Evolutionary conservation across 2,888 invertebrate species (phyloP), one percentile per base, ranked within the genome.

Genomic region (Volucella zonaria): DNA sequence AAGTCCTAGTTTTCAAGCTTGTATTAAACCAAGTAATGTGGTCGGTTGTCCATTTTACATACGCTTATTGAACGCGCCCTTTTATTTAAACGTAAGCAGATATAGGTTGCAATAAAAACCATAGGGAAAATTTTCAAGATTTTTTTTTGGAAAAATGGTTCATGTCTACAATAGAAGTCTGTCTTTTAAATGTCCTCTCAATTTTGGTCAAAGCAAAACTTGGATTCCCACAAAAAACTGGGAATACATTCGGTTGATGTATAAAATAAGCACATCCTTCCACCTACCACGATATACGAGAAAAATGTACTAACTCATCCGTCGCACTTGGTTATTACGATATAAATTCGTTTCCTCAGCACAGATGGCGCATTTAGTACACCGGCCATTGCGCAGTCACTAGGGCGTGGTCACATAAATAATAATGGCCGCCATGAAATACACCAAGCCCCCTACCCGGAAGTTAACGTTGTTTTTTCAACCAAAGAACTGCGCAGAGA

Each of bases 401-500:
- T 49, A 3, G 86, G 87, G 87, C 58, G 87, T 87, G 87, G 87
- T 75, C 62, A 43, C 0, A 8, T 79, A 87, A 87, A 75, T 51
- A 75, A 87, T 82, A 66, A 87, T 87, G 87, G 87, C 87, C 68
- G 87, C 86, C 81, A 71, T 47, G 18, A 14, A 54, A 40, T n/a
- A 11, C 61, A 73, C 73, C 1, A 45, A 62, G n/a, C n/a, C 23
- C 68, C 54, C 18, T 23, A 54, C 8, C 14, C 31, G 49, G 9
- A 1, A 31, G 8, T 38, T 2, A 2, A 10, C n/a, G 38, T 43
- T 54, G 52, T 66, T 14, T 54, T 43, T 4, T 12, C 49, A 10
- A 3, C 15, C 9, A 31, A 8, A 23, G 12, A 31, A 51, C n/a
- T n/a, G 8, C 42, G 12, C 14, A 47, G 23, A 31, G 42, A 31